phyloP scores from a whole-genome alignment of 92 coral and sea anemone species.

The Diadumene lineata region DNA sequence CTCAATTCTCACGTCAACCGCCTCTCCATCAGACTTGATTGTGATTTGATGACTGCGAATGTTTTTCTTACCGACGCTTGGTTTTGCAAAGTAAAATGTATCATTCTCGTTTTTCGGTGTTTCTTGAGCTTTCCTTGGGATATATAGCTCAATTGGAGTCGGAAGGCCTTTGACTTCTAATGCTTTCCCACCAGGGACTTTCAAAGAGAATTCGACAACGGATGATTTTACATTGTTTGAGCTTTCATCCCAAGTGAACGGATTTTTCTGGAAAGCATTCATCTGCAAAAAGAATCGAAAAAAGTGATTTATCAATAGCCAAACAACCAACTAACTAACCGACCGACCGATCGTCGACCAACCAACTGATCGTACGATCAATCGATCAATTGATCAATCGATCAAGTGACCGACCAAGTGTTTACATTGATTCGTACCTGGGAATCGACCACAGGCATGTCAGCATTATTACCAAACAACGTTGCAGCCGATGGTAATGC shows the following conservation, averaged over 20 bases:
- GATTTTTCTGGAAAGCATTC: conserved; percentile 67
- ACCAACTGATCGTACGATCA: too few relatives aligned
- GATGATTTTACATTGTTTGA: conserved; percentile 68
- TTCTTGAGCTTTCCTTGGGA: conserved; percentile 49
- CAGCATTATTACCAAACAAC: conserved; percentile 55
- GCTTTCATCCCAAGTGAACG: conserved; percentile 80
- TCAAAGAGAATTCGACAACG: conserved; percentile 72
- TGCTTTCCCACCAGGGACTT: conserved; percentile 57
- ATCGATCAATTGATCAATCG: too few relatives aligned
- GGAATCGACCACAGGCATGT: conserved; percentile 73
- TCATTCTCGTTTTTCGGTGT: conserved; percentile 29
- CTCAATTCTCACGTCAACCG: conserved; percentile 43
- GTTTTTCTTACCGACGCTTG: conserved; percentile 59
- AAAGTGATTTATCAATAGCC: too few relatives aligned
- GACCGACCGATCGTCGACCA: too few relatives aligned
- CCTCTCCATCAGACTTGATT: conserved; percentile 42
- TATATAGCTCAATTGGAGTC: conserved; percentile 66
- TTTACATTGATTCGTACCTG: conserved; percentile 52
- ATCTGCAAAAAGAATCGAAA: conserved; percentile 47
- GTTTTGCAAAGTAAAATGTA: conserved; percentile 57
- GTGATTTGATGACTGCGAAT: conserved; percentile 60
- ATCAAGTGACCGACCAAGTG: too few relatives aligned
- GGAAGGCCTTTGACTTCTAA: conserved; percentile 59
- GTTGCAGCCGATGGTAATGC: conserved; percentile 76
- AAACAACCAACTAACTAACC: too few relatives aligned